phyloP scores from a whole-genome alignment of 2,113 vertebrate genomes.

The Lepus europaeus region DNA sequence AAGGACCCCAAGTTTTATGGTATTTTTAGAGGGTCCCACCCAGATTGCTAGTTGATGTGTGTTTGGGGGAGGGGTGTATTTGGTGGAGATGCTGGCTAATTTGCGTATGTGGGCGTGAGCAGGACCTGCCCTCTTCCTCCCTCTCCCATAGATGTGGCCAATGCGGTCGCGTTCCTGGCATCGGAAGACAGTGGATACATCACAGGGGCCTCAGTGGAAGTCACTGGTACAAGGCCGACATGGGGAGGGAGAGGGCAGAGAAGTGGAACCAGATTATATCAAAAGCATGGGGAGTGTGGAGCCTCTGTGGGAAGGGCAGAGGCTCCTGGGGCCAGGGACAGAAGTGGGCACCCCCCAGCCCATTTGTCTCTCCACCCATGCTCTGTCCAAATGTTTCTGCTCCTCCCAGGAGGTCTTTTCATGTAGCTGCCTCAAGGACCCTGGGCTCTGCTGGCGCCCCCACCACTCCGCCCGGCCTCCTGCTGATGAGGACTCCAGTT shows the following conservation, averaged over 20 bases:
- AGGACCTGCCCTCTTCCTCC: neutral
- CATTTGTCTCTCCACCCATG: conserved; percentile 19
- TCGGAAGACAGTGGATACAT: conserved; percentile 94
- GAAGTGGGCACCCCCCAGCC: neutral
- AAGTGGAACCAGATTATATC: neutral
- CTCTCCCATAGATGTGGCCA: conserved; percentile 90
- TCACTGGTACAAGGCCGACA: conserved; percentile 87
- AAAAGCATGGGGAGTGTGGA: conserved; percentile 1
- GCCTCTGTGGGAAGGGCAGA: conserved; percentile 46
- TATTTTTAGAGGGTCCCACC: neutral
- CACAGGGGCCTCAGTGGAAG: conserved; percentile 93
- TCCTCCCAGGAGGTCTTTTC: conserved; percentile 82
- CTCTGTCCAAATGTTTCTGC: conserved; percentile 71
- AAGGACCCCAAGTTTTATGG: neutral
- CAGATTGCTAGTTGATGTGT: neutral
- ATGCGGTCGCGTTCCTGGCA: conserved; percentile 93
- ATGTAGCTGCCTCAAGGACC: conserved; percentile 77
- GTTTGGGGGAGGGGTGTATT: neutral
- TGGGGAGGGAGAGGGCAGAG: conserved; percentile 25
- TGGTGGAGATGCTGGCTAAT: neutral
- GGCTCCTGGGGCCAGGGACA: conserved; percentile 14
- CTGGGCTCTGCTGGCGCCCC: conserved; percentile 66
- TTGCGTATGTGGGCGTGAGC: neutral
- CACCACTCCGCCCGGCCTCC: conserved; percentile 59
- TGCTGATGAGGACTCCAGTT: conserved; percentile 76